Base-by-base conservation (phyloP, 2,797 vertebrate genomes). In the Rhinophrynus dorsalis region DNA sequence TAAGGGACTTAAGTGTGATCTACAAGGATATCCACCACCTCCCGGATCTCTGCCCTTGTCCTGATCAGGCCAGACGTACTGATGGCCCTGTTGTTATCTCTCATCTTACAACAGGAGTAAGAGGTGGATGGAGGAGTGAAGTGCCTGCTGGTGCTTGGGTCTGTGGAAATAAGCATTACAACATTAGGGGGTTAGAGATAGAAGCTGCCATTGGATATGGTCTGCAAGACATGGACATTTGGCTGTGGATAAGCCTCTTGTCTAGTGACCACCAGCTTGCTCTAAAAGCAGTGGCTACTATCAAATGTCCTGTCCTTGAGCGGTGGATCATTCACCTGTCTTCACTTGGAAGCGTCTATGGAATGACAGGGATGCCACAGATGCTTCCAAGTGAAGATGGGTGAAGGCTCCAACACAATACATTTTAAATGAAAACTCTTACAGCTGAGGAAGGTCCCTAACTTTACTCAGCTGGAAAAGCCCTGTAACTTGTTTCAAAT, bases 111-210 rank as follows among this genome's bases (percentile, higher is more conserved):
- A 91, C 96, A 97, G 89, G 94, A 90, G 87, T 98, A 98, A 76
- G 96, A 95, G 84, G 96, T 94, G 82, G 96, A 98, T 81, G 96
- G 96, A 86, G 96, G 96, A 79, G 96, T 98, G 92, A 98, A 98
- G 93, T 95, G 94, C 95, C 96, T 92, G 89, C 94, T 97, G 85
- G 96, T 97, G 90, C 92, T 95, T 80, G 95, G 94, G 88, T 98
- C 96, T 98, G 98, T 94, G 86, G 96, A 96, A 95, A 98, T 98
- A 96, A 94, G 96, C 96, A 98, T 98, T 91, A 94, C 95, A 95
- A 94, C 94, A 93, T 90, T 86, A 84, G 88, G 85, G 85, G 90
- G 89, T 91, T 87, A 61, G 32, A 77, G 75, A 77, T n/a, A n/a
- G 18, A 76, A 83, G 77, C 79, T 78, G 74, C 74, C 76, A 80